Evolutionary conservation across 2,888 invertebrate species (phyloP).

Genomic region (Craniophora ligustri): DNA sequence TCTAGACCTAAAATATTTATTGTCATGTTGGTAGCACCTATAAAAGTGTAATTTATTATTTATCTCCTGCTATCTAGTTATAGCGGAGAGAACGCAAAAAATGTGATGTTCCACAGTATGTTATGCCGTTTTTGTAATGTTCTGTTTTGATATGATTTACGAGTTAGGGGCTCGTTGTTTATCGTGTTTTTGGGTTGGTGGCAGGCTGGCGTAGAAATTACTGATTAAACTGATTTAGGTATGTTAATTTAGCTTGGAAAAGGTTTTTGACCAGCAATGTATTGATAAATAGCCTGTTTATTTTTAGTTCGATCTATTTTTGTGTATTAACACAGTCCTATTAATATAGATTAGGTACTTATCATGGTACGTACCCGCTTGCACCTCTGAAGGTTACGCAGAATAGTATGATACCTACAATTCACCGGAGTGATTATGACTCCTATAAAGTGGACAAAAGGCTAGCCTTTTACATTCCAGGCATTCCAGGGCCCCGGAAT

Average conservation of each 20-base stretch:
- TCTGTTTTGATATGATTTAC: slow-evolving; percentile 44
- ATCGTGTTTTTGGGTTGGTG: slow-evolving; percentile 25
- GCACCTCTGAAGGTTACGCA: too few species aligned
- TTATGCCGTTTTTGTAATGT: slow-evolving; percentile 42
- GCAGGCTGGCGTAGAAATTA: slow-evolving; percentile 5
- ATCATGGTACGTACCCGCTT: too few species aligned
- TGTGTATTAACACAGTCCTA: too few species aligned
- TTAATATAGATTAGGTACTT: too few species aligned
- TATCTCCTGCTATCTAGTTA: slow-evolving; percentile 42
- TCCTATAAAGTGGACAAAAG: too few species aligned
- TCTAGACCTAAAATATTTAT: slow-evolving; percentile 51
- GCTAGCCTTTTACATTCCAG: too few species aligned
- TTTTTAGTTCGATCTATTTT: too few species aligned
- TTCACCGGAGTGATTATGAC: too few species aligned
- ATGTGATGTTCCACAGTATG: slow-evolving; percentile 25
- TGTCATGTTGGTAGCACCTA: slow-evolving; percentile 44
- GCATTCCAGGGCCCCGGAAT: too few species aligned
- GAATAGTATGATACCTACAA: too few species aligned
- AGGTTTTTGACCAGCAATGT: too few species aligned
- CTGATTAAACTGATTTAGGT: slow-evolving; percentile 18
- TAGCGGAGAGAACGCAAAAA: slow-evolving; percentile 35
- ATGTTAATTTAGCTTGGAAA: slow-evolving; percentile 9
- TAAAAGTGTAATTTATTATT: slow-evolving; percentile 52
- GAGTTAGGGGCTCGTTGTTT: slow-evolving; percentile 30
- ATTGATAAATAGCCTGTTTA: background rate